Evolutionary conservation across 1,140 invertebrate genomes (phyloP).

Genomic region (Brachystomella parvula): DNA sequence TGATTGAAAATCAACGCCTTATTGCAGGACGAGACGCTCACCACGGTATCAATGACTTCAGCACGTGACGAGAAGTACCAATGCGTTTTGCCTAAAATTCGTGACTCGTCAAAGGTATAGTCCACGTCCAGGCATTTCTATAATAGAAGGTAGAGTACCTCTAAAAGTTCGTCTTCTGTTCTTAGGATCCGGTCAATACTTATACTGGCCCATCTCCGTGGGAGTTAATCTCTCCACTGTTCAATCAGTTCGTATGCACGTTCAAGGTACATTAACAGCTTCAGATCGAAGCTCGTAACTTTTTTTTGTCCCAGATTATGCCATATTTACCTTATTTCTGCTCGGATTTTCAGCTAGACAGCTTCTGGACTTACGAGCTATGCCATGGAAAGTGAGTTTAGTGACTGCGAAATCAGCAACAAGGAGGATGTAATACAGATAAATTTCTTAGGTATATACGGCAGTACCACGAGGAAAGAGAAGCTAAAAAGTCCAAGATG

Average conservation of each 20-base stretch:
- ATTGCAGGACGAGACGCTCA: conserved; percentile 37
- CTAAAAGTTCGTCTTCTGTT: too few species aligned
- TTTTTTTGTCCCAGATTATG: too few species aligned
- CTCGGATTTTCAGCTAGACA: conserved; percentile 70
- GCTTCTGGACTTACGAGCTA: conserved; percentile 95
- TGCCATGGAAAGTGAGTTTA: conserved; percentile 86
- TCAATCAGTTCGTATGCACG: conserved; percentile 64
- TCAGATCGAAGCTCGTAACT: too few species aligned
- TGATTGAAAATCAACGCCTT: not conserved
- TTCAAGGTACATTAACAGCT: conserved; percentile 53
- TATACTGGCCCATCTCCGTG: conserved; percentile 61
- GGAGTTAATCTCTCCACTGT: conserved; percentile 64
- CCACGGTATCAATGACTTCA: conserved; percentile 46
- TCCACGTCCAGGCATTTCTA: conserved; percentile 8
- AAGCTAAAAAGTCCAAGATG: conserved; percentile 68
- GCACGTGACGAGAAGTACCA: conserved; percentile 49
- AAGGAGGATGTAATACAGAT: too few species aligned
- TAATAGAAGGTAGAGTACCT: conserved; percentile 19
- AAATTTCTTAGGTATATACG: too few species aligned
- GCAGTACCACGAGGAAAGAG: conserved; percentile 92
- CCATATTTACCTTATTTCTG: conserved; percentile 13
- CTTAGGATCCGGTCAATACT: too few species aligned
- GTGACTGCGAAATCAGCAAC: too few species aligned
- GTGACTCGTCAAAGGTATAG: conserved; percentile 23
- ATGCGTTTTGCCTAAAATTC: conserved; percentile 56